A percentile compares a stretch with the other conserved stretches of the same genome.
Evolutionary conservation across 2,113 vertebrate genomes (phyloP).

Genomic region (Mormyrus lacerda): DNA sequence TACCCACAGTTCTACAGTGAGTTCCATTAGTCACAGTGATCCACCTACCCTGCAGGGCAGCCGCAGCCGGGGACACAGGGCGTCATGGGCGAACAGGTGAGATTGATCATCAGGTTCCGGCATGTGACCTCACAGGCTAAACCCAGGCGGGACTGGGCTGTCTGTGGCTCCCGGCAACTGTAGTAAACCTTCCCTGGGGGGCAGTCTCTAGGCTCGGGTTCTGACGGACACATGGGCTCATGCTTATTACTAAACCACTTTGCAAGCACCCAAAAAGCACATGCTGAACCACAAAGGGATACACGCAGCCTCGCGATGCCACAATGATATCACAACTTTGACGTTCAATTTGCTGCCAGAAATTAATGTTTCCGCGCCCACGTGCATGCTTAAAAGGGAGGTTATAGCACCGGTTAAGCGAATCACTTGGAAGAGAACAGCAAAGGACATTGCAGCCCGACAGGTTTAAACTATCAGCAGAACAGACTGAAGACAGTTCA

Average conservation of each 20-base stretch:
- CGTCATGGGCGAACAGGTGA: slow-evolving; percentile 85
- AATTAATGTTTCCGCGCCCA: neutral
- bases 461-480: neutral
- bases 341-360: neutral
- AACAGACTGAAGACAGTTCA: neutral
- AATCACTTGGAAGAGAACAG: neutral
- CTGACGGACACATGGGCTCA: slow-evolving; percentile 28
- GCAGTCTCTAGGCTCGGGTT: slow-evolving; percentile 67
- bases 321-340: neutral
- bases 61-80: slow-evolving; percentile 88
- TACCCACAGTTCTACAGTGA: neutral
- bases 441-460: neutral
- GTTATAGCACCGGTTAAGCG: neutral
- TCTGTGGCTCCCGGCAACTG: slow-evolving; percentile 78
- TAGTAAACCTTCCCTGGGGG: slow-evolving; percentile 88
- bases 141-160: slow-evolving; percentile 68
- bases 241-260: neutral
- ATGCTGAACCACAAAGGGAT: neutral
- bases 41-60: slow-evolving; percentile 81
- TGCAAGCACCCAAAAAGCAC: neutral
- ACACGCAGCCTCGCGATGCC: neutral
- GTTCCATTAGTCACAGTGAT: neutral
- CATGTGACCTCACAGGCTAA: slow-evolving; percentile 85
- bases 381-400: neutral
- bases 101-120: slow-evolving; percentile 92